Base-by-base conservation (phyloP, 2,888 invertebrate genomes). In the Podabrus alpinus region DNA sequence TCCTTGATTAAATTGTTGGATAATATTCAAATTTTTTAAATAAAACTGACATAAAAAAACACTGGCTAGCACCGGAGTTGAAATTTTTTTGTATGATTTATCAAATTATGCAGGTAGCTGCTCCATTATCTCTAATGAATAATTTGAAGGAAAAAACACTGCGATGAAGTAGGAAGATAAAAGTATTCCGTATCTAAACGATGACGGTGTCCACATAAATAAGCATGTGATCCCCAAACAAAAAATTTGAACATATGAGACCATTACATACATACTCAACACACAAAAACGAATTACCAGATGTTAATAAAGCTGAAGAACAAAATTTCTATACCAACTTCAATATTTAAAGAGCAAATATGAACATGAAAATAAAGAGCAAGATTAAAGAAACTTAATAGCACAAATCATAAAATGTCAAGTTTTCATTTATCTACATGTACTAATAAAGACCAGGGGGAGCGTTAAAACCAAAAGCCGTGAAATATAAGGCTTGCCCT, bases 391-490 rank as follows among this genome's bases (percentile, higher is more conserved):
- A 2, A 24, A 24, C 5, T 45, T 45, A 45, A 45, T 29, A 29
- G 29, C 21, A 71, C 62, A 59, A 71, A 60, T 60, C 66, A 71
- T 62, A 73, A 73, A 19, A 59, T 24, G n/a, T 15, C 19, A 62
- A 45, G 68, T 61, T 74, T 70, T 67, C 71, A 70, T 74, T 74
- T 74, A 45, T 45, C 45, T 45, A 9, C 45, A 45, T 66, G 19
- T 45, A 70, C 24, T 74, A 74, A 74, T 74, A 74, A 74, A 74
- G 70, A 67, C 74, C 74, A 59, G n/a, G 68, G 74, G 64, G 74
- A 74, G 17, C 64, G 71, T 64, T 60, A 19, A 70, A 70, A 68
- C 62, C 62, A 25, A 16, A 69, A 24, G 71, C 61, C 66, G 59
- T 74, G 71, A 74, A 71, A 74, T 67, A 71, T 68, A 71, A 71